phyloP scores from a whole-genome alignment of 2,888 invertebrate genomes.

The Parnassius mnemosyne region DNA sequence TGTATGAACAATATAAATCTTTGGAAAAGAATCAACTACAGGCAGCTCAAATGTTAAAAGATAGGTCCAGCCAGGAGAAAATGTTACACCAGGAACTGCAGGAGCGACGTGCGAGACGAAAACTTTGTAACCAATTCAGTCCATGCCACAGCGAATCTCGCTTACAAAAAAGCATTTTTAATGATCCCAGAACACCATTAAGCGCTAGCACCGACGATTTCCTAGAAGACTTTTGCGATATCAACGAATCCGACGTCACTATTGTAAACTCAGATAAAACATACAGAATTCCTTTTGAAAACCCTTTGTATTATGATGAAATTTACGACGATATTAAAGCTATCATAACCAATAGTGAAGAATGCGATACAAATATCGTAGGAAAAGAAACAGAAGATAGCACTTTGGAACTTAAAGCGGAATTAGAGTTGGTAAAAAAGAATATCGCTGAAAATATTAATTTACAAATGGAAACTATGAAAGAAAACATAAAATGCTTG shows the following conservation, averaged over 20 bases:
- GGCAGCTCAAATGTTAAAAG: constrained; percentile 55
- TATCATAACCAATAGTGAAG: constrained; percentile 37
- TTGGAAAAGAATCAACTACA: constrained; percentile 62
- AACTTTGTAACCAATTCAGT: constrained; percentile 49
- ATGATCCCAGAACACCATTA: constrained; percentile 36
- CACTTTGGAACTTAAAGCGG: constrained; percentile 41
- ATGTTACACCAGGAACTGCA: constrained; percentile 58
- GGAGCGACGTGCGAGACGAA: constrained; percentile 58
- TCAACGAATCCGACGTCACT: constrained; percentile 36
- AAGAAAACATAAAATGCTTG: constrained; percentile 52
- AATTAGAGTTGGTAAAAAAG: constrained; percentile 39
- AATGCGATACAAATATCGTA: constrained; percentile 46
- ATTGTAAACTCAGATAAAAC: constrained; percentile 21
- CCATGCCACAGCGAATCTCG: constrained; percentile 46
- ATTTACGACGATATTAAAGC: constrained; percentile 38
- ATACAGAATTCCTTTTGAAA: constrained; percentile 5
- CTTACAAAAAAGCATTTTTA: constrained; percentile 36
- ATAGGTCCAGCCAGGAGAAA: constrained; percentile 56
- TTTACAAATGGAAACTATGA: constrained; percentile 51
- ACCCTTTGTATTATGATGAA: constrained; percentile 3
- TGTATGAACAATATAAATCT: constrained; percentile 70
- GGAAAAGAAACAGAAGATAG: constrained; percentile 38
- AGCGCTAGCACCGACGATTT: constrained; percentile 52
- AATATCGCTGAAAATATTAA: constrained; percentile 50
- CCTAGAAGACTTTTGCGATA: constrained; percentile 55